Percentiles rank a stretch among this genome's conserved stretches.
phyloP scores from a whole-genome alignment of 2,113 vertebrate genomes.

The Furnarius figulus region DNA sequence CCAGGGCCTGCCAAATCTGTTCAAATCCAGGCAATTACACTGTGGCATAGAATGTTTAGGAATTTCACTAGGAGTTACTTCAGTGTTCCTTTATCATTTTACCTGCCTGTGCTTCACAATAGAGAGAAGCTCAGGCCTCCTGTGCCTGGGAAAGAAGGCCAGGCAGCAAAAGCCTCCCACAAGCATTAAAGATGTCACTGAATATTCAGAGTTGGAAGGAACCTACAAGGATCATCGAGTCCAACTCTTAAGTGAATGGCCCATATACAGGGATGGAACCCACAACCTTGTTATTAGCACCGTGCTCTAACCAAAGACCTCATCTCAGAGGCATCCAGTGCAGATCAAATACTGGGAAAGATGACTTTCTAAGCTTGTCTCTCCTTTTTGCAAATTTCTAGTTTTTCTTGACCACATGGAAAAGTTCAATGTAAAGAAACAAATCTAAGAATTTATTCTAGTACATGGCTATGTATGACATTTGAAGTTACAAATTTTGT shows the following conservation, averaged over 20 bases:
- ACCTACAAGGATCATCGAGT: background rate
- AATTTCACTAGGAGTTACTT: background rate
- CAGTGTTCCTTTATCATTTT: background rate
- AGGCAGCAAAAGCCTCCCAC: background rate
- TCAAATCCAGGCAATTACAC: too few species aligned
- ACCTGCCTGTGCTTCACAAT: background rate
- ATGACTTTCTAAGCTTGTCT: background rate
- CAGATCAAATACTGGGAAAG: background rate
- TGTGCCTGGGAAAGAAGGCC: background rate
- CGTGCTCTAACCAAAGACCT: background rate
- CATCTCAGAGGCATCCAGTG: background rate
- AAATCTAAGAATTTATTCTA: background rate
- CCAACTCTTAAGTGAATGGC: background rate
- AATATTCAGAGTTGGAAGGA: background rate
- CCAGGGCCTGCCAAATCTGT: background rate
- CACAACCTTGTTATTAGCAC: background rate
- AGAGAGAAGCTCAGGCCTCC: background rate
- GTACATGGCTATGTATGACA: background rate
- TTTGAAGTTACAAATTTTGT: background rate
- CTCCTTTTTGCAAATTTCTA: background rate
- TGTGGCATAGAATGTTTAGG: background rate
- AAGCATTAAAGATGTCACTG: background rate
- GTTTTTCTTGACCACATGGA: background rate
- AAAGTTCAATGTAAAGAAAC: background rate
- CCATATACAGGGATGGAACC: background rate